phyloP scores from a whole-genome alignment of 2,113 vertebrate species.

The Nothoprocta perdicaria region DNA sequence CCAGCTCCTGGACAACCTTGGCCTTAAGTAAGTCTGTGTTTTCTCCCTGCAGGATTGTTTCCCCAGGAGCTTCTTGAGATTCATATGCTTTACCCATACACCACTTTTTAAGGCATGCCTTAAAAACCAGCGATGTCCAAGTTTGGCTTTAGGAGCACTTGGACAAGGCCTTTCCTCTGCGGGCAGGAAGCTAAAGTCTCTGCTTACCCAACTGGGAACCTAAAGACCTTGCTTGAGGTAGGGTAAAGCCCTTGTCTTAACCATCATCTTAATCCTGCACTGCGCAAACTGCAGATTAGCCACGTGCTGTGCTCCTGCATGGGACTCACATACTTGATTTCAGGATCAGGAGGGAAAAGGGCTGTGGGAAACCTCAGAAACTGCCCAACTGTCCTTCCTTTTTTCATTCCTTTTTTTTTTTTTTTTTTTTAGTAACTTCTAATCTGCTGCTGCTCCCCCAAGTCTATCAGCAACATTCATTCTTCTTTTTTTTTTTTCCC shows the following conservation, averaged over 20 bases:
- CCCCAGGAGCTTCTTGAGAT: not conserved
- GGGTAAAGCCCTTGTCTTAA: not conserved
- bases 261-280: not conserved
- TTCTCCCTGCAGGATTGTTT: not conserved
- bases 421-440: not conserved
- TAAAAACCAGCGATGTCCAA: not conserved
- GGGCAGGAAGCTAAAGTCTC: not conserved
- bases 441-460: not conserved
- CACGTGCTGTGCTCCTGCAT: not conserved
- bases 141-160: not conserved
- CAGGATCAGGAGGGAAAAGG: not conserved
- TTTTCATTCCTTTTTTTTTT: not conserved
- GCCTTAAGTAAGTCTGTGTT: not conserved
- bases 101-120: not conserved
- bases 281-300: not conserved
- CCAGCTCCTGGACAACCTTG: not conserved
- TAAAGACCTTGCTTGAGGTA: not conserved
- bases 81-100: not conserved
- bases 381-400: not conserved
- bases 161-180: not conserved
- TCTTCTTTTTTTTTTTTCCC: not conserved
- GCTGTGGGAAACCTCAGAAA: not conserved
- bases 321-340: not conserved
- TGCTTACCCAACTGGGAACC: not conserved
- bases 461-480: not conserved